Evolutionary conservation across 1,140 invertebrate genomes (phyloP).

Genomic region (Matsumurasca onukii): DNA sequence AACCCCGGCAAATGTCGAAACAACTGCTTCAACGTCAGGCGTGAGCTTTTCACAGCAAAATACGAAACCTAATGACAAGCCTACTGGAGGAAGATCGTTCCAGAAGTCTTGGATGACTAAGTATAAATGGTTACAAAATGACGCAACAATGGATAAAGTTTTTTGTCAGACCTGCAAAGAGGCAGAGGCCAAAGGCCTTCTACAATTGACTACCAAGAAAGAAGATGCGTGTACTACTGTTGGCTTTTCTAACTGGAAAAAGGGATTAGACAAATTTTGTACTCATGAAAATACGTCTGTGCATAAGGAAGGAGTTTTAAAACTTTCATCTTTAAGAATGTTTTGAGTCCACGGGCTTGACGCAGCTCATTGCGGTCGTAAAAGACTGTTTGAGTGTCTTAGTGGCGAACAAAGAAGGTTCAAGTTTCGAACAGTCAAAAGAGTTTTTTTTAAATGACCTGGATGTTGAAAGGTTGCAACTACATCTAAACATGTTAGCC

Average conservation of each 20-base stretch:
- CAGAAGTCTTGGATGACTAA: slow-evolving; percentile 2
- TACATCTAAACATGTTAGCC: no score
- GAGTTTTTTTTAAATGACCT: no score
- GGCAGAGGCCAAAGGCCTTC: neutral
- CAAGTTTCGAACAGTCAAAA: no score
- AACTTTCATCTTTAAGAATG: slow-evolving; percentile 8
- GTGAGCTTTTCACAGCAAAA: no score
- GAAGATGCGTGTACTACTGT: slow-evolving; percentile 5
- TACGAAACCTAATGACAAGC: no score
- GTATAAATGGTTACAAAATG: neutral
- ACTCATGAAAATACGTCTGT: slow-evolving; percentile 1
- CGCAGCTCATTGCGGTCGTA: no score
- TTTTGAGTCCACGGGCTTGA: no score
- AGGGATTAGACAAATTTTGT: neutral
- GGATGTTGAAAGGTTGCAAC: no score
- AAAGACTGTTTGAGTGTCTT: no score
- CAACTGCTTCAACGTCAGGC: neutral
- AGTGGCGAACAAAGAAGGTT: no score
- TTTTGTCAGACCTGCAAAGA: slow-evolving; percentile 9
- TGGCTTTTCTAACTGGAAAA: slow-evolving; percentile 13
- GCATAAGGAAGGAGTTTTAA: neutral
- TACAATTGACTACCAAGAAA: no score
- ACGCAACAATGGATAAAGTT: neutral
- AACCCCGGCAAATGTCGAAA: neutral
- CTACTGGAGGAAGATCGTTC: neutral